Conservation (phyloP, 2,113 vertebrate species). For the Thymallus thymallus region DNA sequence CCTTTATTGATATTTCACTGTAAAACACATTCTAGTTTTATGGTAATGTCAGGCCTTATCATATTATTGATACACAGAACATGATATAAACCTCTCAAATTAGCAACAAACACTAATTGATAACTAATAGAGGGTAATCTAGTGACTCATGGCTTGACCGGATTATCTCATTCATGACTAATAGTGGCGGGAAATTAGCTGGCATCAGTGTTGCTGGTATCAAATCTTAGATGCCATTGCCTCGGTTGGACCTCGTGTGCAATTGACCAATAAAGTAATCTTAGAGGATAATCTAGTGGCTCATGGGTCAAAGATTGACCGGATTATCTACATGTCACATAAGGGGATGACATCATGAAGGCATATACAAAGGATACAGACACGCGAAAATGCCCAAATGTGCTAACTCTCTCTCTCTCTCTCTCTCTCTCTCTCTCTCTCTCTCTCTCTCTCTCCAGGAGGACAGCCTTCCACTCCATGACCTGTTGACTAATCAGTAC, state of each 20-base stretch:
- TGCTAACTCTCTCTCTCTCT: no score
- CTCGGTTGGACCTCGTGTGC: no score
- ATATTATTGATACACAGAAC: not conserved
- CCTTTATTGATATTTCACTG: slow-evolving; percentile 50
- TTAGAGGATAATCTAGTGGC: no score
- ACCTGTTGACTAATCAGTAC: not conserved
- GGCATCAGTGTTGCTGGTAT: no score
- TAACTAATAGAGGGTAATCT: not conserved
- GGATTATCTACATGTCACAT: slow-evolving; percentile 8
- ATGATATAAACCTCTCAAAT: not conserved
- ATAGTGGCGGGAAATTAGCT: no score
- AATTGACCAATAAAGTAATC: no score
- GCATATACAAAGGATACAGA: slow-evolving; percentile 2
- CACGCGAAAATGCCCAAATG: not conserved
- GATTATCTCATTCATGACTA: no score
- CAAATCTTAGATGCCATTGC: no score
- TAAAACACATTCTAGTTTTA: slow-evolving; percentile 42
- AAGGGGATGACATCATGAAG: slow-evolving; percentile 5
- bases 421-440: no score
- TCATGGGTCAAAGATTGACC: not conserved
- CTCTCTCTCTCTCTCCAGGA: no score
- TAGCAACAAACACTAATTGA: not conserved
- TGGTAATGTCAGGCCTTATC: slow-evolving; percentile 13
- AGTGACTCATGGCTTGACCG: no score
- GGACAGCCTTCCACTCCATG: not conserved